Percentiles rank a stretch among this genome's conserved stretches.
phyloP scores from a whole-genome alignment of 1,140 invertebrate genomes.

The Pseudachorutes palmiensis region DNA sequence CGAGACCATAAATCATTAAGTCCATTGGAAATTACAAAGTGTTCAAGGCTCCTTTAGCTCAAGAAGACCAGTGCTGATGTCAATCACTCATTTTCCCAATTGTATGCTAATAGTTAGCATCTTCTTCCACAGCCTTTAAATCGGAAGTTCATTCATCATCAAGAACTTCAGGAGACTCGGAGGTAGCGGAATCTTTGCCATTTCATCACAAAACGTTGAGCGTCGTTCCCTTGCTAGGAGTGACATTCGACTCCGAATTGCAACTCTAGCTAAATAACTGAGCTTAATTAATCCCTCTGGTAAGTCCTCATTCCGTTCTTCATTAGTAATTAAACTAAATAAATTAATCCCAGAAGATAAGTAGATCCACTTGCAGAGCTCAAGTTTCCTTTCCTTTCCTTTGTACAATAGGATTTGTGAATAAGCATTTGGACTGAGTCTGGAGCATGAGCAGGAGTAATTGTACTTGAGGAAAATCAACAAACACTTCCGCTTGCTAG shows the following conservation, averaged over 20 bases:
- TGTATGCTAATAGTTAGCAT: neutral
- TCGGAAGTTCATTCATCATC: conserved; percentile 19
- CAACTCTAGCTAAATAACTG: conserved; percentile 20
- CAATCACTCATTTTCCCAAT: neutral
- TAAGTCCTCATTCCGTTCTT: neutral
- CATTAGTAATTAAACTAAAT: no score
- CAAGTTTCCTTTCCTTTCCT: neutral
- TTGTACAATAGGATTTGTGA: neutral
- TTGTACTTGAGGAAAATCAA: conserved; percentile 22
- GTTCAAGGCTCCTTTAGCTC: no score
- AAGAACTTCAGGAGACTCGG: conserved; percentile 20
- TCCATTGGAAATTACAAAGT: no score
- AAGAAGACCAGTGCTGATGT: no score
- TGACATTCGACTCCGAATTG: conserved; percentile 12
- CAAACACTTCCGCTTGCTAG: conserved; percentile 24
- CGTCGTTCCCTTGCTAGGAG: conserved; percentile 3
- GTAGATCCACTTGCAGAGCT: conserved; percentile 25
- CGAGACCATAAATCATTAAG: no score
- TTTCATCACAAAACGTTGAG: conserved; percentile 4
- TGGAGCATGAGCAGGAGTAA: conserved; percentile 23
- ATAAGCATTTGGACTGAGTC: neutral
- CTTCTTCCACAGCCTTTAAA: no score
- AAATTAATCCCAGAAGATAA: conserved; percentile 8
- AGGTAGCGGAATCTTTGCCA: conserved; percentile 22
- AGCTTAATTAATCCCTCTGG: conserved; percentile 18